Evolutionary conservation across 2,888 invertebrate genomes (phyloP).

Genomic region (Dasysyrphus tricinctus): DNA sequence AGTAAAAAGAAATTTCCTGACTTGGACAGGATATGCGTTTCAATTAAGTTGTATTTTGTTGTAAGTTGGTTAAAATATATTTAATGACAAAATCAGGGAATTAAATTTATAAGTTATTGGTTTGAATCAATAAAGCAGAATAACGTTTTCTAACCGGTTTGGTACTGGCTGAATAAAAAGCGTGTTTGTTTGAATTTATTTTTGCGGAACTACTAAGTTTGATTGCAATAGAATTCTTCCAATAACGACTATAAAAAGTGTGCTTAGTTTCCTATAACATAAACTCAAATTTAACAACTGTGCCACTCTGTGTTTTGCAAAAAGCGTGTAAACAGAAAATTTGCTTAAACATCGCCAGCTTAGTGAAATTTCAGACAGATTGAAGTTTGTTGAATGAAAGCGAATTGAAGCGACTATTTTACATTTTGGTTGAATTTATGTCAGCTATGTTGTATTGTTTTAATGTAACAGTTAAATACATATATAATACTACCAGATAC

Average conservation of each 20-base stretch:
- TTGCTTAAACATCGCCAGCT: too few species aligned
- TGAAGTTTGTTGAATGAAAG: too few species aligned
- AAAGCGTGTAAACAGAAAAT: too few species aligned
- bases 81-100: not conserved
- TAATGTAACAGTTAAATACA: too few species aligned
- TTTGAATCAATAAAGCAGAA: not conserved
- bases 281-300: not conserved
- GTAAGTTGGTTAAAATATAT: not conserved
- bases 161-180: not conserved
- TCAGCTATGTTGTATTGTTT: too few species aligned
- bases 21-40: constrained; percentile 22
- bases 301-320: too few species aligned
- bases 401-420: too few species aligned
- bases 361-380: too few species aligned
- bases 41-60: not conserved
- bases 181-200: not conserved
- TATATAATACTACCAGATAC: too few species aligned
- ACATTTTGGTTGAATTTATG: too few species aligned
- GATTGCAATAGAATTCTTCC: not conserved
- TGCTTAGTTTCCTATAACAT: not conserved
- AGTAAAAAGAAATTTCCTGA: constrained; percentile 17
- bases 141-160: constrained; percentile 6
- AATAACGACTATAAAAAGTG: not conserved
- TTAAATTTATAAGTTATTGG: constrained; percentile 18
- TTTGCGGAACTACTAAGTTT: not conserved